A percentile compares a stretch with the other conserved stretches of the same genome.
Conservation (phyloP, 2,797 vertebrate genomes). For the Lacerta agilis region DNA sequence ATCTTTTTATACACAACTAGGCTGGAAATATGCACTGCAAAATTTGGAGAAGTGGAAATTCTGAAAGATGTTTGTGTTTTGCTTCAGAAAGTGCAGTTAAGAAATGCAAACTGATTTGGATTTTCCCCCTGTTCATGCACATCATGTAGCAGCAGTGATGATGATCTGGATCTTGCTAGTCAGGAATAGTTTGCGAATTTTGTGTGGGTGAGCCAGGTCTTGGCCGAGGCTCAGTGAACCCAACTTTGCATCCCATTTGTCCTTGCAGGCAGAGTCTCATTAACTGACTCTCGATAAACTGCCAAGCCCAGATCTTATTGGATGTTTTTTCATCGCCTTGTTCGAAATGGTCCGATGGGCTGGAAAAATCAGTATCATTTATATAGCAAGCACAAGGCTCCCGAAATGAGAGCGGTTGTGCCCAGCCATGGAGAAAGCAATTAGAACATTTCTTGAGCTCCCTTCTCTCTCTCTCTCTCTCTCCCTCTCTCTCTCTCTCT, state of each 20-base stretch:
- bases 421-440: slow-evolving; percentile 42
- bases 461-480: slow-evolving; percentile 4
- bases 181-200: not conserved
- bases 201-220: rapidly evolving
- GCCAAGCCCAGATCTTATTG: slow-evolving; percentile 29
- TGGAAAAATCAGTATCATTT: slow-evolving; percentile 64
- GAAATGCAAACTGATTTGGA: not conserved
- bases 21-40: too few relatives aligned
- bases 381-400: slow-evolving; percentile 37
- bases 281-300: slow-evolving; percentile 51
- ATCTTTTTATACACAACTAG: too few relatives aligned
- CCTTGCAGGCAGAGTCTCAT: slow-evolving; percentile 45
- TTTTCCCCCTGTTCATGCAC: not conserved
- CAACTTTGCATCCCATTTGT: not conserved
- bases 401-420: slow-evolving; percentile 42
- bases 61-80: too few relatives aligned
- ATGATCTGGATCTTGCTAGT: too few relatives aligned
- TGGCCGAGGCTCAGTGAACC: not conserved
- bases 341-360: slow-evolving; percentile 56
- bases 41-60: too few relatives aligned
- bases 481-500: slow-evolving; percentile 4
- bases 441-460: slow-evolving; percentile 35
- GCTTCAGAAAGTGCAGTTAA: too few relatives aligned
- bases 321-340: slow-evolving; percentile 50
- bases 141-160: not conserved